phyloP scores from a whole-genome alignment of 92 coral and sea anemone genomes.

The Scolanthus callimorphus region DNA sequence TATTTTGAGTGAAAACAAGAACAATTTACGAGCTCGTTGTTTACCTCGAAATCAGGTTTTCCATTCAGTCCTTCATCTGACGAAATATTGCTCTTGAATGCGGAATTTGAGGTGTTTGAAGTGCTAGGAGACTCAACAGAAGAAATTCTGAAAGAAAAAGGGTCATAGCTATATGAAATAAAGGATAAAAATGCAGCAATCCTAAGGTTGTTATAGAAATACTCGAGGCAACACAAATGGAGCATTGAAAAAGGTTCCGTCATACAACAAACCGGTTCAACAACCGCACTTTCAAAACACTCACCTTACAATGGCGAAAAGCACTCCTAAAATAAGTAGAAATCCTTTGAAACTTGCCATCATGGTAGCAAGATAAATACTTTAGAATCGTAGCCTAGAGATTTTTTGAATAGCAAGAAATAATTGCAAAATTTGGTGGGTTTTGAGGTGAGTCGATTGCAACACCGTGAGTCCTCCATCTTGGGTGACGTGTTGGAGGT shows the following conservation, averaged over 20 bases:
- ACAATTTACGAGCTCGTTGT: no score
- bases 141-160: not conserved
- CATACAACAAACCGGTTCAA: no score
- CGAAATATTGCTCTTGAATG: no score
- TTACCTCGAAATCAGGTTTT: no score
- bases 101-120: no score
- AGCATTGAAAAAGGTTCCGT: not conserved
- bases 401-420: slow-evolving; percentile 2
- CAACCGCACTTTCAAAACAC: not conserved
- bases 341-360: slow-evolving; percentile 10
- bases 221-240: no score
- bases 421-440: slow-evolving; percentile 10
- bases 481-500: slow-evolving; percentile 60
- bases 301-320: slow-evolving; percentile 25
- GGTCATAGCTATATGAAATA: no score
- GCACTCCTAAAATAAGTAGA: slow-evolving; percentile 10
- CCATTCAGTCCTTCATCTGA: no score
- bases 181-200: no score
- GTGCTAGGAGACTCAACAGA: slow-evolving; percentile 3
- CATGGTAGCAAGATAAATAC: not conserved
- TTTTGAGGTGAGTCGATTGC: slow-evolving; percentile 29
- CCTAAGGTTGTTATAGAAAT: no score
- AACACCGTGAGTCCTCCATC: slow-evolving; percentile 37
- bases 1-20: no score
- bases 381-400: slow-evolving; percentile 3